Conservation (phyloP, 2,113 vertebrate genomes). For the Sylvia atricapilla region DNA sequence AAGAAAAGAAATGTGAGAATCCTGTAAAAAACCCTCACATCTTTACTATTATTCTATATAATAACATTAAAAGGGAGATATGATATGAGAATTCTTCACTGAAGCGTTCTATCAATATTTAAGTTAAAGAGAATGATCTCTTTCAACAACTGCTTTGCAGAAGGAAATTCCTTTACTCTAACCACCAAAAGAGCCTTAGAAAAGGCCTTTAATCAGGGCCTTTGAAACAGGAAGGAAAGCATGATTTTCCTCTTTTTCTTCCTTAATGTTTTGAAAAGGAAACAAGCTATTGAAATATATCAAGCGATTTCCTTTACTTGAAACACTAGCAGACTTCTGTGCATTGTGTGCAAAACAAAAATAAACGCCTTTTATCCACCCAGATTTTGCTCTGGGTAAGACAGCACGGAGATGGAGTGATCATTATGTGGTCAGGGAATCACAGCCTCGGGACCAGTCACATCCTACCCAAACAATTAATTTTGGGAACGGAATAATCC, state of each 20-base stretch:
- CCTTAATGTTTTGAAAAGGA: constrained; percentile 60
- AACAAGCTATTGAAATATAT: constrained; percentile 60
- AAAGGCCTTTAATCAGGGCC: constrained; percentile 44
- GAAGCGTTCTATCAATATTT: neutral
- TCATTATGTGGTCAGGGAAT: constrained; percentile 21
- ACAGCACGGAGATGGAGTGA: neutral
- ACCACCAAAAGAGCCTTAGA: constrained; percentile 2
- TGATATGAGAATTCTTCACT: neutral
- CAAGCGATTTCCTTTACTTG: constrained; percentile 52
- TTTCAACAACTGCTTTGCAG: constrained; percentile 35
- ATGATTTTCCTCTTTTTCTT: constrained; percentile 58
- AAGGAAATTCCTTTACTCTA: constrained; percentile 47
- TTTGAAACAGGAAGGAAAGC: constrained; percentile 63
- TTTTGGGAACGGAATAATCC: neutral
- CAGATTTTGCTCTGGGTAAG: neutral
- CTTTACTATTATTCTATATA: neutral
- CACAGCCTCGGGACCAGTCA: neutral
- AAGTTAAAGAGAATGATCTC: constrained; percentile 32
- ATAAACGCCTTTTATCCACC: constrained; percentile 50
- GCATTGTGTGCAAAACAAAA: constrained; percentile 47
- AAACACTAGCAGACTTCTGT: constrained; percentile 40
- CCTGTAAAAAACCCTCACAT: constrained; percentile 6
- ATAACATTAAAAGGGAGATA: constrained; percentile 18
- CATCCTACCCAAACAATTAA: constrained; percentile 32
- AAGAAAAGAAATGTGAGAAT: neutral